Evolutionary conservation across 2,113 vertebrate genomes (phyloP), one percentile per base, ranked within the genome.

Genomic region (Ammodytes marinus): DNA sequence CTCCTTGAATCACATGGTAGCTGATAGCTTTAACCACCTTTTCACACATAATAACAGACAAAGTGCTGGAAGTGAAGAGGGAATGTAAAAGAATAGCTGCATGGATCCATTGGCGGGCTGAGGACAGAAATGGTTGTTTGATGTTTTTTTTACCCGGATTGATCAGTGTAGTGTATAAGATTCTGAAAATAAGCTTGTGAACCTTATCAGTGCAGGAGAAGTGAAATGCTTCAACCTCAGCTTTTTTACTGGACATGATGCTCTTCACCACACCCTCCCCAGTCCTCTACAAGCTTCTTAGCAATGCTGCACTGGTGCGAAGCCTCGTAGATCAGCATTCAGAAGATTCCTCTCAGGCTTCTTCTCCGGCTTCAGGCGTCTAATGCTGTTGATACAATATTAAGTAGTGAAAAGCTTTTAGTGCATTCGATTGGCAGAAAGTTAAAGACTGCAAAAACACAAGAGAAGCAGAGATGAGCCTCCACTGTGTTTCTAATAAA

Each of bases 61-160:
- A 72, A 84, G 87, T 87, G 87, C 89, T 13, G 72, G 3, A 54
- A n/a, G 35, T 27, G 9, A 47, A 74, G 35, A 49, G 63, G 89
- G 85, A 88, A 91, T 86, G 90, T 88, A 70, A 68, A 27, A 82
- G 72, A 82, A 59, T 37, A 86, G 75, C 74, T 82, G 71, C 84
- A 66, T 49, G 75, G 49, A 81, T 35, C 39, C 50, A 54, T 3
- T 6, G 35, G 45, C 50, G 3, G 40, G 68, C 64, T 67, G 37
- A 76, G 19, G 40, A 46, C n/a, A 76, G 39, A 27, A 71, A 52
- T 2, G 1, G 12, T 45, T 82, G 60, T 50, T 70, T 3, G 13
- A 27, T n/a, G 27, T 27, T 27, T 27, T 27, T 11, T 9, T 84
- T 82, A 43, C 17, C 40, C 11, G 10, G 39, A 69, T n/a, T 27